phyloP scores from a whole-genome alignment of 2,888 invertebrate species.

The Acronicta alni region DNA sequence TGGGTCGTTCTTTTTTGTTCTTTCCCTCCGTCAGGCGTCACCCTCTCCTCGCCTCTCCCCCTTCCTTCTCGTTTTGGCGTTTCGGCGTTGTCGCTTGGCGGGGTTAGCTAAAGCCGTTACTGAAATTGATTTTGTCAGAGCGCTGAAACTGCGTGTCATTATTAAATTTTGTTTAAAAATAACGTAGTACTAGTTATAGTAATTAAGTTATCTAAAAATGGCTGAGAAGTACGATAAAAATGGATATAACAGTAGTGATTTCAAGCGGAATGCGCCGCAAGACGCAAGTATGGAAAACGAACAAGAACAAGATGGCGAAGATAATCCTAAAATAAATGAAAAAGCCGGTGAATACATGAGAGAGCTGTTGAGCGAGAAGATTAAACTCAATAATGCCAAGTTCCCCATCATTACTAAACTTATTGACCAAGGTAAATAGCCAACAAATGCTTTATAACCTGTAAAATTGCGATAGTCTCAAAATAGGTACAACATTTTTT shows the following conservation, averaged over 20 bases:
- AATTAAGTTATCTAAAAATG: slow-evolving; percentile 59
- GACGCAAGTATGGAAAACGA: slow-evolving; percentile 62
- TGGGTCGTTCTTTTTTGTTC: too few relatives aligned
- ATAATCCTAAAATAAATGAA: slow-evolving; percentile 89
- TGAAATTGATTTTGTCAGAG: slow-evolving; percentile 11
- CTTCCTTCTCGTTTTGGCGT: not conserved
- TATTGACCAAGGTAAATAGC: slow-evolving; percentile 91
- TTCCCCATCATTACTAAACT: slow-evolving; percentile 92
- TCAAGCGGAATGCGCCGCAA: slow-evolving; percentile 81
- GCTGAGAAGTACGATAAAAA: slow-evolving; percentile 83
- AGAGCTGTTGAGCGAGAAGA: slow-evolving; percentile 92
- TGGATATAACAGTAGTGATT: slow-evolving; percentile 84
- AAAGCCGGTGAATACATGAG: slow-evolving; percentile 94
- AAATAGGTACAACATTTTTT: not conserved
- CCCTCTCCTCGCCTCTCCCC: not conserved
- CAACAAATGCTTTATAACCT: not conserved
- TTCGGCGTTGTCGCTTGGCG: not conserved
- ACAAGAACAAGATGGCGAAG: slow-evolving; percentile 88
- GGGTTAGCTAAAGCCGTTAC: not conserved
- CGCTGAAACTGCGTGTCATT: slow-evolving; percentile 6
- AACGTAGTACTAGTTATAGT: slow-evolving; percentile 10
- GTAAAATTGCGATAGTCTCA: not conserved
- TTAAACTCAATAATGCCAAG: slow-evolving; percentile 91
- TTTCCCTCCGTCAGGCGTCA: too few relatives aligned
- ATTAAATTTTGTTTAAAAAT: slow-evolving; percentile 5